Evolutionary conservation across 1,140 invertebrate species (phyloP).

Genomic region (Atta texana): DNA sequence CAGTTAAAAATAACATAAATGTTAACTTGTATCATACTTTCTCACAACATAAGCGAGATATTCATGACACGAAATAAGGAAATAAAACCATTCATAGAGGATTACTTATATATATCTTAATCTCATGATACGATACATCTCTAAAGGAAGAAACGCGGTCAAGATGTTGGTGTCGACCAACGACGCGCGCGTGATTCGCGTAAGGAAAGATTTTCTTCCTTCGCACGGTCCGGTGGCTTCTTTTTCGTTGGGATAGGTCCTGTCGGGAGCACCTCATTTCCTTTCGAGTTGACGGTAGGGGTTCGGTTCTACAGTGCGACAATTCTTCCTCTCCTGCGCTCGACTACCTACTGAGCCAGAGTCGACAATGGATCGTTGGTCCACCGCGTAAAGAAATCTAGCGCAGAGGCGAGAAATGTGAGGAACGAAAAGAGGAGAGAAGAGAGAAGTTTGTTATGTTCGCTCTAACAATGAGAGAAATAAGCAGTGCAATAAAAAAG

Average conservation of each 20-base stretch:
- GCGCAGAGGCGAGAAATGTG: constrained; percentile 59
- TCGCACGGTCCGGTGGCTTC: constrained; percentile 69
- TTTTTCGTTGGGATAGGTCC: constrained; percentile 75
- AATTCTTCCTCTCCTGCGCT: constrained; percentile 51
- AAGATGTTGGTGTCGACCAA: constrained; percentile 29
- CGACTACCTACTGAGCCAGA: constrained; percentile 67
- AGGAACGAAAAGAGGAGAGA: constrained; percentile 18
- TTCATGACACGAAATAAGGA: not conserved
- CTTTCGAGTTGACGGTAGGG: constrained; percentile 69
- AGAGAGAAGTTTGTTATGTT: constrained; percentile 43
- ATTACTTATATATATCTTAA: constrained; percentile 45
- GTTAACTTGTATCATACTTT: not conserved
- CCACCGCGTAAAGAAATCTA: constrained; percentile 63
- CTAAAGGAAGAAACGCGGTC: constrained; percentile 48
- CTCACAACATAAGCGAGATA: not conserved
- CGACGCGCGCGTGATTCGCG: constrained; percentile 66
- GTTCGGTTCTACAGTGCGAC: constrained; percentile 65
- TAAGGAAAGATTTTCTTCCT: constrained; percentile 62
- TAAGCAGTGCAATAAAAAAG: constrained; percentile 21
- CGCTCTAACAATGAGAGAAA: constrained; percentile 25
- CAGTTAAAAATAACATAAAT: not conserved
- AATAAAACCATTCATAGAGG: not conserved
- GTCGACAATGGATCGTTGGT: constrained; percentile 74
- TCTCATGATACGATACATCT: constrained; percentile 34
- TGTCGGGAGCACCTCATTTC: constrained; percentile 76